These are phyloP conservation scores for Periparus ater DNA, from an alignment of 2,797 vertebrate species.

Conservation along the genomic window DNA sequence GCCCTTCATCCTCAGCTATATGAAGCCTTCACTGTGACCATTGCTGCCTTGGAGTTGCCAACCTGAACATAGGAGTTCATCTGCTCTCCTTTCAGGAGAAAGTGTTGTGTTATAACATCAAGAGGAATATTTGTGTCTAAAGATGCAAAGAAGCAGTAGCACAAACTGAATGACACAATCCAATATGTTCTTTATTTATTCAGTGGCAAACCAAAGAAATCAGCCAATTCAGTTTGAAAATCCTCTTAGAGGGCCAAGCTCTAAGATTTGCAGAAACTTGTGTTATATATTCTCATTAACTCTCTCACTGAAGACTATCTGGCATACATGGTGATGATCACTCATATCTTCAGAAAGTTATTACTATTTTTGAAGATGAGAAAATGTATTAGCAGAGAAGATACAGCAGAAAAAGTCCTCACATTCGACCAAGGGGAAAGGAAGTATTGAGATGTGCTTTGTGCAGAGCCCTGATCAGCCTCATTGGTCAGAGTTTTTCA, in stretches of 20 bases:
- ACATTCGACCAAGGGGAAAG: background rate
- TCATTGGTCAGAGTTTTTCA: background rate
- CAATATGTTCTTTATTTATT: background rate
- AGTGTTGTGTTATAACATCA: background rate
- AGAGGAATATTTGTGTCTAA: background rate
- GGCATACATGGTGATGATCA: background rate
- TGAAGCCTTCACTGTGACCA: background rate
- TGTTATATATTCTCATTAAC: background rate
- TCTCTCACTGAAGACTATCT: background rate
- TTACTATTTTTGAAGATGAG: background rate
- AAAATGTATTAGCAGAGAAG: background rate
- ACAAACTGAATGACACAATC: background rate
- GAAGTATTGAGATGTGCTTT: background rate
- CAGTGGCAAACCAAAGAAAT: background rate
- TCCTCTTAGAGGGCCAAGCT: background rate
- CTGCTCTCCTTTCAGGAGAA: background rate
- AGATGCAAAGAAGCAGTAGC: background rate
- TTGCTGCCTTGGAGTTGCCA: background rate
- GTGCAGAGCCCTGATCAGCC: fast-evolving
- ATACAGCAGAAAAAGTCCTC: background rate
- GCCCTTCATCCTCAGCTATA: background rate
- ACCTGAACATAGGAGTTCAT: background rate
- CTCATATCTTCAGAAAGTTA: background rate
- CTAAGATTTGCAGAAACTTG: background rate
- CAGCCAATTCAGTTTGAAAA: background rate